phyloP scores from a whole-genome alignment of 2,797 vertebrate genomes.

The Leuciscus waleckii region DNA sequence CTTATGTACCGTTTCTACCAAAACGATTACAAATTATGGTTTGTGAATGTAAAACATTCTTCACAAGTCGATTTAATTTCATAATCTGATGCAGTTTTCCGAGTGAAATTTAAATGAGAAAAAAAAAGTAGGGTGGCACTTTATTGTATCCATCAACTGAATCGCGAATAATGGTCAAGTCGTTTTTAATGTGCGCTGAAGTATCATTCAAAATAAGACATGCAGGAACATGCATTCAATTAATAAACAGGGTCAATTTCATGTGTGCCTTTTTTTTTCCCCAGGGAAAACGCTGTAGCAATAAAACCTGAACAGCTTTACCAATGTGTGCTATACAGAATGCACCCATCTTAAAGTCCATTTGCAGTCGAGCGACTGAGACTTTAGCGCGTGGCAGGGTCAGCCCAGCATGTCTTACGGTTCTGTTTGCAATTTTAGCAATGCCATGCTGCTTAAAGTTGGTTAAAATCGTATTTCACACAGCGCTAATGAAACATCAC shows the following conservation, averaged over 20 bases:
- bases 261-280: neutral
- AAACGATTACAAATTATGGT: neutral
- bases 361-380: neutral
- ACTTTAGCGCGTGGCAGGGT: neutral
- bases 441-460: slow-evolving; percentile 19
- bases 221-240: neutral
- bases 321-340: neutral
- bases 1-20: no score
- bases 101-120: neutral
- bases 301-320: neutral
- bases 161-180: neutral
- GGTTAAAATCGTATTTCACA: slow-evolving; percentile 35
- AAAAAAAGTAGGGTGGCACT: neutral
- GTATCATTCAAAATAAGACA: neutral
- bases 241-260: neutral
- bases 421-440: slow-evolving; percentile 30
- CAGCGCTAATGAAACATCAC: slow-evolving; percentile 26
- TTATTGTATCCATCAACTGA: neutral
- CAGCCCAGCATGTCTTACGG: slow-evolving; percentile 9
- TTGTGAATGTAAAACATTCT: neutral
- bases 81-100: neutral
- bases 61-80: neutral
- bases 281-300: neutral
- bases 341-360: neutral
- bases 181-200: neutral